These are phyloP conservation scores for Galemys pyrenaicus DNA, from an alignment of 2,113 vertebrate genomes.

Conservation along the genomic window DNA sequence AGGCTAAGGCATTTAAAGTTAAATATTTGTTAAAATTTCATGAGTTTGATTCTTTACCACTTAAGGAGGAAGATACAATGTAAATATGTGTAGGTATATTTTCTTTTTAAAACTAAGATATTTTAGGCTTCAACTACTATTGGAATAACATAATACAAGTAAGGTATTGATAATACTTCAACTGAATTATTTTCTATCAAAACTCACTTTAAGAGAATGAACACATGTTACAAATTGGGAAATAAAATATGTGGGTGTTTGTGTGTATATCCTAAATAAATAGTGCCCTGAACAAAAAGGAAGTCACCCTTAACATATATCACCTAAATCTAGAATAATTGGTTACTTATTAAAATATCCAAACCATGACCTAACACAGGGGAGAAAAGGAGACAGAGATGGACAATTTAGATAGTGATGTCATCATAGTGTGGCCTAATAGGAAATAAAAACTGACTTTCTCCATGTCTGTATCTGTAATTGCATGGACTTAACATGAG, in stretches of 20 bases:
- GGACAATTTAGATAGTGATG: not conserved
- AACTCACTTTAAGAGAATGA: not conserved
- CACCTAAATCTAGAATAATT: not conserved
- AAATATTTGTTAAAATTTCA: slow-evolving; percentile 10
- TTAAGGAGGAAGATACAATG: not conserved
- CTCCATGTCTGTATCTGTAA: not conserved
- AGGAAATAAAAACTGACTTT: not conserved
- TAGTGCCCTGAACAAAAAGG: not conserved
- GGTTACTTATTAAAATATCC: not conserved
- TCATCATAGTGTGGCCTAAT: not conserved
- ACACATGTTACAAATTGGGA: not conserved
- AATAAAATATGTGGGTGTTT: not conserved
- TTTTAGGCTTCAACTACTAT: not conserved
- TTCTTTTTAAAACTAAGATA: not conserved
- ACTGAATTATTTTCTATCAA: not conserved
- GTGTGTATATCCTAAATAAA: not conserved
- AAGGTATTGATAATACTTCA: not conserved
- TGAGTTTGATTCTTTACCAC: not conserved
- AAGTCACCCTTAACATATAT: not conserved
- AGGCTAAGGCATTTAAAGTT: not conserved
- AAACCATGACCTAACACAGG: not conserved
- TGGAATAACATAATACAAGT: not conserved
- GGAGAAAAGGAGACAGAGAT: not conserved
- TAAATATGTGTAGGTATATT: not conserved
- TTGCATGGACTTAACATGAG: not conserved